Percentiles rank a stretch among this genome's conserved stretches.
Evolutionary conservation across 2,888 invertebrate genomes (phyloP).

Genomic region (Yponomeuta malinellus): DNA sequence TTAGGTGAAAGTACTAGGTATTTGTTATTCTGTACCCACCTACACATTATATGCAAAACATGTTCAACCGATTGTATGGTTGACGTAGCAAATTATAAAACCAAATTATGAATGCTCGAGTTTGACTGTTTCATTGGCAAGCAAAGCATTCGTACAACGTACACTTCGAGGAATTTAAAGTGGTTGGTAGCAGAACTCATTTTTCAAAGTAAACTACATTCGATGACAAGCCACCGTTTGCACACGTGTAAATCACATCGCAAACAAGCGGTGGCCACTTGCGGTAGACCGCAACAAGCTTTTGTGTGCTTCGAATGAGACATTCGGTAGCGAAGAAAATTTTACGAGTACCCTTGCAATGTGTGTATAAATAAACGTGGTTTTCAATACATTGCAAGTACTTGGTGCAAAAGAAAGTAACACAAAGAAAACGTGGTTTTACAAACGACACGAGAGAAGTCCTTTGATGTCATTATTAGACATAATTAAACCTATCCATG

Average conservation of each 20-base stretch:
- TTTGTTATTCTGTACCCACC: slow-evolving; percentile 1
- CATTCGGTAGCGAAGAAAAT: background rate
- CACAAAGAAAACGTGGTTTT: too few relatives aligned
- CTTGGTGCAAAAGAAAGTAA: too few relatives aligned
- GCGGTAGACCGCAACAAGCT: slow-evolving; percentile 7
- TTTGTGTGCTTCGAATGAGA: background rate
- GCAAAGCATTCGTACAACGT: too few relatives aligned
- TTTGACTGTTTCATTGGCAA: too few relatives aligned
- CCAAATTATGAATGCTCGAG: too few relatives aligned
- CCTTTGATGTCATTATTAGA: too few relatives aligned
- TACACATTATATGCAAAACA: background rate
- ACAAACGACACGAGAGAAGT: too few relatives aligned
- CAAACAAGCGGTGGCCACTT: background rate
- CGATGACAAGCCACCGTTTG: background rate
- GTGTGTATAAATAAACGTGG: background rate
- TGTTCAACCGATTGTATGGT: background rate
- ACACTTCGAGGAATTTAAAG: too few relatives aligned
- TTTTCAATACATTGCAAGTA: background rate
- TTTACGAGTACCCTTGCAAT: background rate
- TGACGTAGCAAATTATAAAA: too few relatives aligned
- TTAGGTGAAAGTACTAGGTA: too few relatives aligned
- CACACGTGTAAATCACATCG: slow-evolving; percentile 3
- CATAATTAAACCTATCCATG: too few relatives aligned
- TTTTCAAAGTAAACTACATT: slow-evolving; percentile 5
- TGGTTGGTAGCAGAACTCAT: too few relatives aligned